Base-by-base conservation (phyloP, 2,888 invertebrate genomes). In the Watsonalla binaria region DNA sequence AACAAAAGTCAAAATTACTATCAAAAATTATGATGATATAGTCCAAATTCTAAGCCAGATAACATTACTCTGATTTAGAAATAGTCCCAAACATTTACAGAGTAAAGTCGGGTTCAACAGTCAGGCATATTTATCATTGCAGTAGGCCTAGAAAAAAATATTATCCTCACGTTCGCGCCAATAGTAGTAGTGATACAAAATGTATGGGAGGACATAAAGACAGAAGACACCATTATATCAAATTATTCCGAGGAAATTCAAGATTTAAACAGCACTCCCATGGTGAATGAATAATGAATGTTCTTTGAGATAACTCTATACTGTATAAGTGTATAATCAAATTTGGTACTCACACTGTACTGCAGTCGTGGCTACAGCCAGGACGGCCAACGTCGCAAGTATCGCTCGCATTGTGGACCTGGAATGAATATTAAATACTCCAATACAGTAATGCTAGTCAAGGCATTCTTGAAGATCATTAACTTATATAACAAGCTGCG, bases 381-480 rank as follows among this genome's bases (percentile, higher is more conserved):
- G 78, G 80, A 86, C 83, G 68, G 84, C 89, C 86, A 90, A 86
- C 86, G 88, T 74, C 78, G 80, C 82, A 62, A 87, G 76, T 79
- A 86, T 62, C 57, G 66, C 80, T 70, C 82, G 79, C 90, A 90
- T 90, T 73, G 70, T 88, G 74, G 66, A 82, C 79, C 89, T 89
- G 82, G 9, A 79, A 76, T 57, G 64, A 81, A 63, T 59, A 60
- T 51, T 46, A 65, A 63, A 58, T 13, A 62, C 14, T 49, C 45
- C 47, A 39, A 45, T 53, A 52, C 46, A 51, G 13, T 11, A 33
- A 45, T 45, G 7, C 35, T 45, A 39, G 42, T 51, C 11, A 46
- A 34, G 34, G 13, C 42, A 45, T 51, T 45, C 45, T 33, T 42
- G 8, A 6, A 13, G 11, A 34, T 34, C 46, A 33, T 24, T 5